Evolutionary conservation across 1,140 invertebrate species (phyloP), one percentile per base, ranked within the genome.

Genomic region (Tribolium madens): DNA sequence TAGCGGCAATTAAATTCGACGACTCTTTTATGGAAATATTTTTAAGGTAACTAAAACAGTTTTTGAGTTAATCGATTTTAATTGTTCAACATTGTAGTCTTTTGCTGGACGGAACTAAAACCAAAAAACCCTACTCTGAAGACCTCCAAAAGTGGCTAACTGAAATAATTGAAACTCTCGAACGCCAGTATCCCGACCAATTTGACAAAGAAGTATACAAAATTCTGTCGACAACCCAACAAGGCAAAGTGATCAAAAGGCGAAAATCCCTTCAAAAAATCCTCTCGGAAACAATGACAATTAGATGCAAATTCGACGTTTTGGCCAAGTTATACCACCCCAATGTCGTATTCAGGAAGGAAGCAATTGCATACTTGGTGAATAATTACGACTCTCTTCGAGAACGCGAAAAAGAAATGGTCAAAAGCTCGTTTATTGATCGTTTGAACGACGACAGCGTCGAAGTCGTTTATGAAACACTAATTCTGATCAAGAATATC

Each of bases 311-410:
- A 73, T 81, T 79, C 48, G 88, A 89, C 12, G 86, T 92, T 0
- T 91, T 93, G 75, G 88, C 92, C 81, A 91, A 91, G 57, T 83
- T 94, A 0, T 91, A 92, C 79, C 91, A 94, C 82, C 85, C 89
- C 3, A 91, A 88, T 82, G 79, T 90, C 0, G 84, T 89, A 68
- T 87, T 91, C 52, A 86, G 93, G 77, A 84, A 90, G 0, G 84
- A 89, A 76, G 92, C 92, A 0, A 86, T 94, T 0, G 87, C 89
- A 78, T 88, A 88, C 78, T 86, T 92, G 48, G 77, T 87, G 1
- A 89, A 87, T 78, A 85, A 89, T 78, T 89, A 87, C 77, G 57
- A 87, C 15, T 83, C 84, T 6, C 81, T 91, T 0, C 88, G 87
- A 76, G 82, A 86, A 18, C 84, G 85, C 60, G 88, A 90, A 79